phyloP scores from a whole-genome alignment of 2,888 invertebrate species.

The Cerceris ruficornis region DNA sequence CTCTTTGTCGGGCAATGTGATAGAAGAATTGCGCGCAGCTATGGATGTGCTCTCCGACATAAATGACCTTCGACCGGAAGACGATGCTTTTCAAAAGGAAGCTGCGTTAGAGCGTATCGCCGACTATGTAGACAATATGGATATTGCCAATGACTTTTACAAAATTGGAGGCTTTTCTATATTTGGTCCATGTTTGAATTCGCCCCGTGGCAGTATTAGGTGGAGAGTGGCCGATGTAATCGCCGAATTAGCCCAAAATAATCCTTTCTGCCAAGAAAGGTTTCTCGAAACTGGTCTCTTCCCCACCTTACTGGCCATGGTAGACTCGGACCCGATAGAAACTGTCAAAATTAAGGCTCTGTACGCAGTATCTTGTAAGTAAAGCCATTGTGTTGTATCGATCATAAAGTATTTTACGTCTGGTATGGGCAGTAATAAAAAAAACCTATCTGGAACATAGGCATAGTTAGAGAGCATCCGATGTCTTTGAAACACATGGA shows the following conservation, averaged over 20 bases:
- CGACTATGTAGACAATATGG: constrained; percentile 89
- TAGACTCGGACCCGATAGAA: constrained; percentile 83
- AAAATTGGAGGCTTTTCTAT: constrained; percentile 92
- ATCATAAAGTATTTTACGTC: neutral
- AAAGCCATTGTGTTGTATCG: neutral
- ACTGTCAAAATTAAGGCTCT: constrained; percentile 87
- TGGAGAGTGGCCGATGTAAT: constrained; percentile 87
- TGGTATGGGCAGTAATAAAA: neutral
- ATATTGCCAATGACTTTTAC: constrained; percentile 92
- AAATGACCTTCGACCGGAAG: constrained; percentile 82
- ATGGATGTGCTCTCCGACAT: constrained; percentile 84
- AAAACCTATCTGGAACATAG: constrained; percentile 79
- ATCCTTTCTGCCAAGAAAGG: constrained; percentile 89
- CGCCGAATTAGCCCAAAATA: constrained; percentile 93
- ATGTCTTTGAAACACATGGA: constrained; percentile 85
- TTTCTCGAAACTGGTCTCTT: constrained; percentile 87
- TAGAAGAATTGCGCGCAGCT: constrained; percentile 86
- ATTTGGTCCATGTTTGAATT: constrained; percentile 87
- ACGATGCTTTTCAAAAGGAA: constrained; percentile 84
- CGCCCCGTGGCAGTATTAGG: constrained; percentile 85
- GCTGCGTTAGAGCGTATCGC: constrained; percentile 87
- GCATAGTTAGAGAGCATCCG: constrained; percentile 86
- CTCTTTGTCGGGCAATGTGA: constrained; percentile 87
- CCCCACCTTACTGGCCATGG: constrained; percentile 85
- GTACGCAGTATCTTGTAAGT: constrained; percentile 91